Percentiles rank a stretch among this genome's conserved stretches.
Evolutionary conservation across 2,797 vertebrate species (phyloP).

Genomic region (Cyprinella venusta): DNA sequence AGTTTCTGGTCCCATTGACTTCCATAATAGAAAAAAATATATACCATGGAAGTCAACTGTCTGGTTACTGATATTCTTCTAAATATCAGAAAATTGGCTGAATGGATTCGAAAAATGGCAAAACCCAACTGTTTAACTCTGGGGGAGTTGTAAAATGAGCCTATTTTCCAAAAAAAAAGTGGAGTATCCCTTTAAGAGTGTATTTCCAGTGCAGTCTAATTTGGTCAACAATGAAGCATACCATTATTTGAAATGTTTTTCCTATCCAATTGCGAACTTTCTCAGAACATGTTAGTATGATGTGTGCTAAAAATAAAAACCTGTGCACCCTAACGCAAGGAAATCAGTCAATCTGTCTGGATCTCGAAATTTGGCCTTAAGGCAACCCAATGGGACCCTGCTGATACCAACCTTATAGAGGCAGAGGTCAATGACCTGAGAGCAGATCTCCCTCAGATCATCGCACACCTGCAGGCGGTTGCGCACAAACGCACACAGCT

Average conservation of each 20-base stretch:
- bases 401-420: constrained; percentile 81
- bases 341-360: background rate
- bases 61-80: too few species aligned
- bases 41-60: too few species aligned
- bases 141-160: too few species aligned
- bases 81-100: too few species aligned
- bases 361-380: background rate
- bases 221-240: background rate
- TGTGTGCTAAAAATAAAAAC: background rate
- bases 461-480: constrained; percentile 78
- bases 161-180: too few species aligned
- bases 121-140: too few species aligned
- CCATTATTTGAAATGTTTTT: background rate
- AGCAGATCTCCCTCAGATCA: constrained; percentile 81
- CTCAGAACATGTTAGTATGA: background rate
- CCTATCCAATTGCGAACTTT: background rate
- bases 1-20: too few species aligned
- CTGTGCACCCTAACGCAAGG: background rate
- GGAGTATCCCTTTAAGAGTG: background rate
- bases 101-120: too few species aligned
- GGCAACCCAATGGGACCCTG: background rate
- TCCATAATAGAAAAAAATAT: too few species aligned
- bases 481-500: constrained; percentile 78
- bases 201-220: background rate
- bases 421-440: constrained; percentile 83